phyloP scores from a whole-genome alignment of 2,888 invertebrate species.

The Pasiphila rectangulata region DNA sequence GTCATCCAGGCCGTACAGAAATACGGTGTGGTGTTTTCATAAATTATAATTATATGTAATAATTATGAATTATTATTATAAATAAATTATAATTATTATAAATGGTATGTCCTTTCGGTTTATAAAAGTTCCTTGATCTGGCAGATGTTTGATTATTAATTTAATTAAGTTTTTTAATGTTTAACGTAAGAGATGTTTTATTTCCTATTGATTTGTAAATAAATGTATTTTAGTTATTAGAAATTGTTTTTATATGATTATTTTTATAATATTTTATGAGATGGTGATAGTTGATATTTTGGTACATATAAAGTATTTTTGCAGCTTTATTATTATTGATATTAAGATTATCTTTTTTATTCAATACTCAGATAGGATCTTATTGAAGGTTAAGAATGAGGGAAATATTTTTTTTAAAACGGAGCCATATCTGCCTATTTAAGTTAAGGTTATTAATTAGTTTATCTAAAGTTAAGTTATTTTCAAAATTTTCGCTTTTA shows the following conservation, averaged over 20 bases:
- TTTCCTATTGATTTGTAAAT: constrained; percentile 15
- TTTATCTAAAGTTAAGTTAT: too few relatives aligned
- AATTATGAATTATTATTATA: constrained; percentile 9
- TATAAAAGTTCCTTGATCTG: constrained; percentile 14
- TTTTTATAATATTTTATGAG: constrained; percentile 26
- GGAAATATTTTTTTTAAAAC: constrained; percentile 21
- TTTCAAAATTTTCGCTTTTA: constrained; percentile 3
- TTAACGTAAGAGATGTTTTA: constrained; percentile 10
- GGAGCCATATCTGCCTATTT: constrained; percentile 27
- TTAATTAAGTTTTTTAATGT: neutral
- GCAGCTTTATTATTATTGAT: constrained; percentile 38
- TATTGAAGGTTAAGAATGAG: neutral
- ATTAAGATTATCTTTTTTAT: constrained; percentile 39
- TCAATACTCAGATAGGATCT: constrained; percentile 28
- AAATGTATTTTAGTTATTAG: constrained; percentile 11
- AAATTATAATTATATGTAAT: too few relatives aligned
- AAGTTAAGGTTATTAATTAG: neutral
- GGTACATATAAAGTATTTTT: constrained; percentile 41
- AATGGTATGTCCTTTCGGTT: neutral
- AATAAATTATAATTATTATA: neutral
- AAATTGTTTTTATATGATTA: constrained; percentile 17
- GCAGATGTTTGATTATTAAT: constrained; percentile 1
- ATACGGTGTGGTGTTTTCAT: too few relatives aligned
- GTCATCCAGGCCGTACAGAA: too few relatives aligned
- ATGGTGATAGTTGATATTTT: constrained; percentile 41